Evolutionary conservation across 2,113 vertebrate genomes (phyloP), one percentile per base, ranked within the genome.

Genomic region (Rousettus leschenaultii): DNA sequence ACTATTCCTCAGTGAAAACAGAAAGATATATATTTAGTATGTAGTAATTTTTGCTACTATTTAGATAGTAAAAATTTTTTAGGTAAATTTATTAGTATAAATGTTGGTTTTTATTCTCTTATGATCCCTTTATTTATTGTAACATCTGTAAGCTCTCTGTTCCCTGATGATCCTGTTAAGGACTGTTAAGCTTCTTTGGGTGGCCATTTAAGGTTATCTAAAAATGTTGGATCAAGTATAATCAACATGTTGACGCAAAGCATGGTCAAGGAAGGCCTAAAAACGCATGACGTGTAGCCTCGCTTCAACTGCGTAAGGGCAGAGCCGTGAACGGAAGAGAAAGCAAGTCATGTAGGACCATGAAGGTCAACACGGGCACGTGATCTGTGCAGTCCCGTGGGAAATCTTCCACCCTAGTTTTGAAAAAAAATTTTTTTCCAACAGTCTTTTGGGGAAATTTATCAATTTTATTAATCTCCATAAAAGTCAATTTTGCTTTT

Each of bases 381-480:
- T 45, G n/a, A 19, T 13, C 3, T 28, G 12, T 5, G 24, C 4
- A 7, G 6, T 12, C 18, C 2, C 40, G 7, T 0, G 18, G 22
- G 26, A 70, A 38, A 0, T 33, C 8, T 33, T 68, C 75, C 14
- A 38, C 19, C 40, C 6, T 26, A 18, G 33, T n/a, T 68, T 30
- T 59, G 19, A n/a, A 70, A 91, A 57, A 57, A 57, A 59, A 2
- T 4, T 6, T 4, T 35, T 19, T 28, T 9, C 85, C 28, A 55
- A 28, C 3, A 28, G 21, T 74, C 22, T 79, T 65, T 30, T 6
- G 55, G 83, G 55, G n/a, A 43, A 43, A 3, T 65, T 55, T 87
- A 48, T 59, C 83, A 77, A 83, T 71, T 86, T 77, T 68, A 93
- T 38, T 53, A 86, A 19, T 83, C 38, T 38, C 48, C 7, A 78